Percentiles rank a stretch among this genome's conserved stretches.
Conservation (phyloP, 2,113 vertebrate genomes). For the Peromyscus maniculatus region DNA sequence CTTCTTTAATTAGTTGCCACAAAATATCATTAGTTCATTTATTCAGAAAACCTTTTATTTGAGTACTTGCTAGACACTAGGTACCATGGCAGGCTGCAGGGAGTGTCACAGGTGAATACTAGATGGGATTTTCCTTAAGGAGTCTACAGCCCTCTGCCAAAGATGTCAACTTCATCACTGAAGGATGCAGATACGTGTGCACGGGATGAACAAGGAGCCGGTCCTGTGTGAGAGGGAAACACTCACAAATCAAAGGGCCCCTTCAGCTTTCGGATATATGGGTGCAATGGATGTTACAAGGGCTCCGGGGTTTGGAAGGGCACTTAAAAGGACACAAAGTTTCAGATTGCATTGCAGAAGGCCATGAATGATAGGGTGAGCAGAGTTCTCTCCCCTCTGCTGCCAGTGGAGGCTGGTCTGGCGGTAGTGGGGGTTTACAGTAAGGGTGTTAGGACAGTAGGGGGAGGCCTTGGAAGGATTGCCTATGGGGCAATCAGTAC, state of each 20-base stretch:
- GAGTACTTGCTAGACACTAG: background rate
- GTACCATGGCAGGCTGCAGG: background rate
- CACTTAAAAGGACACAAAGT: background rate
- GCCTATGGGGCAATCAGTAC: background rate
- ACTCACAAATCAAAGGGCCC: background rate
- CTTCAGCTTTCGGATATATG: background rate
- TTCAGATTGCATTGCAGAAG: background rate
- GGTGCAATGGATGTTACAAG: background rate
- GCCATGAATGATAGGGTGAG: background rate
- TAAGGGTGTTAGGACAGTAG: fast-evolving
- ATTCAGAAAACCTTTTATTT: background rate
- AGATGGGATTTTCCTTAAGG: background rate
- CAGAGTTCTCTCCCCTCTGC: background rate
- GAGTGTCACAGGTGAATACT: background rate
- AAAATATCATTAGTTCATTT: constrained; percentile 27
- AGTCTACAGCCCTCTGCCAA: background rate
- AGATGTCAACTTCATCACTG: background rate
- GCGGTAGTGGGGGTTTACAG: background rate
- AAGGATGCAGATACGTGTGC: background rate
- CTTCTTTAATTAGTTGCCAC: constrained; percentile 32
- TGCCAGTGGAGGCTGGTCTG: background rate
- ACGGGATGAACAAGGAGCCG: background rate
- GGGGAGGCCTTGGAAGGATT: background rate
- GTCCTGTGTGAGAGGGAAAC: background rate
- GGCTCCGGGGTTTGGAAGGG: background rate